Conservation (phyloP, 2,888 invertebrate genomes). For the Hesperia comma region DNA sequence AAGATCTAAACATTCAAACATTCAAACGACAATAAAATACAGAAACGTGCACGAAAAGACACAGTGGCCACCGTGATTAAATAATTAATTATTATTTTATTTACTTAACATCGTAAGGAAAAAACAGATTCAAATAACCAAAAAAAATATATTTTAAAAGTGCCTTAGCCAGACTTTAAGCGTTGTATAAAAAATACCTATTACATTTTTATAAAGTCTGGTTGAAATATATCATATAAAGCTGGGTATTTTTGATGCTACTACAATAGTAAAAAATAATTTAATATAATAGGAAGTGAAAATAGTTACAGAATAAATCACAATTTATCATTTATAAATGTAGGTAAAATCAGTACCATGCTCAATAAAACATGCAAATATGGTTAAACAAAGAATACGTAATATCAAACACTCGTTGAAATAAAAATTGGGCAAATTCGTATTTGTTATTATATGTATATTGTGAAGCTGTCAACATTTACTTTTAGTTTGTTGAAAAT, state of each 20-base stretch:
- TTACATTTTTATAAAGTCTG: too few species aligned
- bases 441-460: too few species aligned
- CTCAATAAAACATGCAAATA: slow-evolving; percentile 1
- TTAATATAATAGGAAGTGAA: slow-evolving; percentile 9
- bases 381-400: too few species aligned
- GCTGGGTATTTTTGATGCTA: too few species aligned
- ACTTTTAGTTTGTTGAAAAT: neutral
- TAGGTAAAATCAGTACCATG: neutral
- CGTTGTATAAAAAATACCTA: too few species aligned
- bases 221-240: too few species aligned
- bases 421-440: neutral
- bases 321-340: too few species aligned
- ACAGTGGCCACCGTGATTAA: slow-evolving; percentile 51
- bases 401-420: neutral
- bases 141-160: neutral
- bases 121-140: neutral
- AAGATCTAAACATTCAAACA: slow-evolving; percentile 21
- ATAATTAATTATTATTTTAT: neutral
- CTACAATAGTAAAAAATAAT: neutral
- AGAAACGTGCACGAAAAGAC: slow-evolving; percentile 61
- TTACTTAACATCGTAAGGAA: neutral
- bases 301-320: too few species aligned
- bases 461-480: slow-evolving; percentile 16
- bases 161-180: too few species aligned
- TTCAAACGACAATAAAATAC: slow-evolving; percentile 36